Evolutionary conservation across 2,113 vertebrate genomes (phyloP), one percentile per base, ranked within the genome.

Genomic region (Cynopterus brachyotis): DNA sequence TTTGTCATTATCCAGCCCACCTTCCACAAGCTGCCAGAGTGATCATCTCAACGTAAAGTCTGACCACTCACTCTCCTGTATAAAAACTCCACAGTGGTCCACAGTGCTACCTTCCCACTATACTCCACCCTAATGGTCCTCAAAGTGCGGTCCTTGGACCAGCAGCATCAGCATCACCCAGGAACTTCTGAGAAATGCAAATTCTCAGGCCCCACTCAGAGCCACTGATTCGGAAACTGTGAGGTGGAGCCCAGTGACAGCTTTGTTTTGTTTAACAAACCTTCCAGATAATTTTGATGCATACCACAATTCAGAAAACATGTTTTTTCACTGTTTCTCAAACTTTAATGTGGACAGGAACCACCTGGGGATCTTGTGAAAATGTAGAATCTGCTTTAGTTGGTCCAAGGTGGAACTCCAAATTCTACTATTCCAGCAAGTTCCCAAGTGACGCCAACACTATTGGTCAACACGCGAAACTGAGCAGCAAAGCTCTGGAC

Each of bases 381-480:
- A 92, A 73, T 16, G 3, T 1, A 62, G 50, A 73, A 53, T 89
- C 47, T 67, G 17, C 50, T 42, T 57, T 24, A 17, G 11, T 26
- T 64, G 55, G 15, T 47, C 19, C 37, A 26, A 8, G 6, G 50
- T 13, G 20, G 19, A 95, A 50, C 32, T 81, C 28, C 60, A 35
- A 35, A 57, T 53, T 26, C 55, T 64, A 37, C 28, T 30, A 0
- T 24, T 19, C 30, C 37, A 35, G 47, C 30, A 72, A 24, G 15
- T 72, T 81, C 57, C 35, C 2, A 0, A 9, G 16, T 9, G 9
- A 22, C 5, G n/a, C 30, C 5, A 0, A 2, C 1, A 0, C 50
- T 13, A 35, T 42, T 72, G 6, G 60, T 40, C 26, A 32, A 20
- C 6, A 6, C 62, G 6, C 1, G 19, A n/a, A 1, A 37, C 30